These are phyloP conservation scores for Mesembrinibis cayennensis DNA, from an alignment of 2,113 vertebrate species.

Conservation along the genomic window DNA sequence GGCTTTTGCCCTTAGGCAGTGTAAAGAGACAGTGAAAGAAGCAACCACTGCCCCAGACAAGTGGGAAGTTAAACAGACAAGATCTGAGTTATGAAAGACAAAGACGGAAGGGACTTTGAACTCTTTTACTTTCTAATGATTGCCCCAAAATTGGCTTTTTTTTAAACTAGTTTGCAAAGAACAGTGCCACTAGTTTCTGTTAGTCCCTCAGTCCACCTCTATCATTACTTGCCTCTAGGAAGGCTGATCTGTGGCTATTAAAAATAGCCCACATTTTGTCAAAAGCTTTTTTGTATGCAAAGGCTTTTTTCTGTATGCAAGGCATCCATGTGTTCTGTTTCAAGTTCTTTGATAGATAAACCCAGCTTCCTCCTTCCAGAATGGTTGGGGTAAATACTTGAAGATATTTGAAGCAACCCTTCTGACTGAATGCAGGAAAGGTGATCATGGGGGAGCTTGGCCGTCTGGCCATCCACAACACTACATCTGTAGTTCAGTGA, in stretches of 20 bases:
- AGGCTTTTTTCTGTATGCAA: background rate
- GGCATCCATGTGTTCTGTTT: background rate
- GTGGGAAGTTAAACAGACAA: background rate
- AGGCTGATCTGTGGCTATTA: background rate
- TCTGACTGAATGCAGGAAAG: background rate
- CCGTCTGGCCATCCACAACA: background rate
- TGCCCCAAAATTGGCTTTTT: background rate
- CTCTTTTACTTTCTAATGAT: background rate
- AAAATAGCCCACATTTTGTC: background rate
- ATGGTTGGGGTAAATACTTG: background rate
- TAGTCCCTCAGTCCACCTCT: background rate
- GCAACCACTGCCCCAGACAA: background rate
- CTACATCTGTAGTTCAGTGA: background rate
- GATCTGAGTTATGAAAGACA: background rate
- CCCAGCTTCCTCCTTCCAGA: background rate
- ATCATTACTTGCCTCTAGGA: background rate
- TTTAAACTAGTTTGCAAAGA: background rate
- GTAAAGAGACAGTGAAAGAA: background rate
- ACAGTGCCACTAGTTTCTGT: background rate
- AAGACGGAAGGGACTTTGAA: background rate
- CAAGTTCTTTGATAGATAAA: background rate
- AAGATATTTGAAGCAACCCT: background rate
- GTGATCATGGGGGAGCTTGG: background rate
- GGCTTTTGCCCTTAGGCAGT: background rate
- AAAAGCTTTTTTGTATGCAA: background rate